phyloP scores from a whole-genome alignment of 2,113 vertebrate genomes.

The human (Homo sapiens) region GRCh38 chr5:110739001-110739500 shows the following conservation, averaged over 20 bases:
- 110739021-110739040: not conserved
- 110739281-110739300: constrained; percentile 91
- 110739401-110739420: not conserved
- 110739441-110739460: accelerated
- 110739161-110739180: constrained; percentile 86
- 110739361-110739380: constrained; percentile 39
- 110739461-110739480: not conserved
- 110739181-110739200: constrained; percentile 85
- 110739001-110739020: not conserved
- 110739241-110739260: constrained; percentile 94
- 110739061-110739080: not conserved
- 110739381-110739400: constrained; percentile 79
- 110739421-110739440: not conserved
- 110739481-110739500: not conserved
- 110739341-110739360: constrained; percentile 80
- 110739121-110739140: constrained; percentile 94
- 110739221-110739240: constrained; percentile 84
- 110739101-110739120: constrained; percentile 39
- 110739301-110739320: constrained; percentile 86
- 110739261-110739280: constrained; percentile 98
- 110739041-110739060: not conserved
- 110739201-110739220: constrained; percentile 86
- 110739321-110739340: constrained; percentile 74
- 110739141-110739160: constrained; percentile 94
- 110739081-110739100: not conserved